A percentile compares a stretch with the other conserved stretches of the same genome.
These are phyloP conservation scores for Nettapus auritus DNA, from an alignment of 2,113 vertebrate genomes.

Conservation along the genomic window DNA sequence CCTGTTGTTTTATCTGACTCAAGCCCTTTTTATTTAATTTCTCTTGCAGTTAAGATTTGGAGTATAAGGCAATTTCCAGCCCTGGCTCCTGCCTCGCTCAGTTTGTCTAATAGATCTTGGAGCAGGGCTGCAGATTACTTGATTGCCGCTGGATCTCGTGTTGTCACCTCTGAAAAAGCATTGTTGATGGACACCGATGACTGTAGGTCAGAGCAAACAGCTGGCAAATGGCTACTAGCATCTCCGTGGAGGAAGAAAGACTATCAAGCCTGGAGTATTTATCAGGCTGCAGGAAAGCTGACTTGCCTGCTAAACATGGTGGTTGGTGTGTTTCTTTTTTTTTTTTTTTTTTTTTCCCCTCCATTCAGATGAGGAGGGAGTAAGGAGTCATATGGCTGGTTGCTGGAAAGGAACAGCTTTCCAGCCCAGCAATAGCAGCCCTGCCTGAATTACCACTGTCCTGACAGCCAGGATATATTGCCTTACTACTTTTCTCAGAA, in stretches of 20 bases:
- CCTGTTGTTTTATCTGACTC: not conserved
- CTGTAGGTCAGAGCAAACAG: slow-evolving; percentile 47
- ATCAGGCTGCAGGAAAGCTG: slow-evolving; percentile 35
- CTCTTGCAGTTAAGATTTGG: not conserved
- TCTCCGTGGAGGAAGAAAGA: not conserved
- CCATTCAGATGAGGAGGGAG: slow-evolving; percentile 20
- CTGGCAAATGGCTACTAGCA: slow-evolving; percentile 24
- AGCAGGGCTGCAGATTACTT: not conserved
- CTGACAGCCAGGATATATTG: slow-evolving; percentile 58
- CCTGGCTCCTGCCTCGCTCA: not conserved
- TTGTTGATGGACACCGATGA: not conserved
- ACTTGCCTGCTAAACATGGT: slow-evolving; percentile 55
- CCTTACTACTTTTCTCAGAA: not conserved
- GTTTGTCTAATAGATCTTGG: not conserved
- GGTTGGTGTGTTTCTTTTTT: not conserved
- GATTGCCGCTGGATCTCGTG: not conserved
- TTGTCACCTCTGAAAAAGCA: not conserved
- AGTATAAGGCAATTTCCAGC: slow-evolving; percentile 3
- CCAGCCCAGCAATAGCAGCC: not conserved
- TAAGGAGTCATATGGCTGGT: not conserved
- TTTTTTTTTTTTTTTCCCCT: not conserved
- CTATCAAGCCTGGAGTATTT: slow-evolving; percentile 38
- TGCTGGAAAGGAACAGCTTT: slow-evolving; percentile 49
- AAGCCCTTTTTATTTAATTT: not conserved
- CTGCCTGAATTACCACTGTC: not conserved